Evolutionary conservation across 2,797 vertebrate genomes (phyloP), one percentile per base, ranked within the genome.

Genomic region (Emydoidea blandingii): DNA sequence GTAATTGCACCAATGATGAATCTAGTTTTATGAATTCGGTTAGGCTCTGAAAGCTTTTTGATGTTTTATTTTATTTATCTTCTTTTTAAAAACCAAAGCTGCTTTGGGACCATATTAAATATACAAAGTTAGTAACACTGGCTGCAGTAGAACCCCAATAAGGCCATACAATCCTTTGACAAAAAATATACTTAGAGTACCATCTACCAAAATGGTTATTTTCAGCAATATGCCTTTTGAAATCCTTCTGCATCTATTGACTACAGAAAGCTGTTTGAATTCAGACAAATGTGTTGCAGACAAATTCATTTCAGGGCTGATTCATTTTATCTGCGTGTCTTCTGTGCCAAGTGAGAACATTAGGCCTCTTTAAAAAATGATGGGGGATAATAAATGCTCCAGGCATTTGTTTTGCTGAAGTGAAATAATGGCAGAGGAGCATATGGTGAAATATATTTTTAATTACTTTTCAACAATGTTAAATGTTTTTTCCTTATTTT

Each of bases 391-490:
- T 98, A 98, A 98, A 97, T 97, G 98, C 96, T 98, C 82, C 84
- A 97, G 97, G 96, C 98, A 97, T 98, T 98, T 98, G 97, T 98
- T 98, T 98, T 98, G 95, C 96, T 97, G 88, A 96, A 97, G 95
- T 91, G 88, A 98, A 98, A 83, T 97, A 98, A 98, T 49, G 81
- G 89, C 90, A 94, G 93, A 95, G 92, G 96, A 98, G 83, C 98
- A 98, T 98, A 98, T 98, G 98, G 97, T 97, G 94, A 98, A 98
- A 98, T 98, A 98, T 98, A 98, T 98, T 98, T 98, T 98, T 98
- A 98, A 98, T 98, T 98, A 98, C 97, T 98, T 98, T 98, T 98
- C 97, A 98, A 97, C 97, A 98, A 96, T 98, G 97, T 98, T 98
- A 98, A 98, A 97, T 97, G 94, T 96, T 98, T 98, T 96, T 93